Evolutionary conservation across 2,888 invertebrate species (phyloP), one percentile per base, ranked within the genome.

Genomic region (Papilio protenor): DNA sequence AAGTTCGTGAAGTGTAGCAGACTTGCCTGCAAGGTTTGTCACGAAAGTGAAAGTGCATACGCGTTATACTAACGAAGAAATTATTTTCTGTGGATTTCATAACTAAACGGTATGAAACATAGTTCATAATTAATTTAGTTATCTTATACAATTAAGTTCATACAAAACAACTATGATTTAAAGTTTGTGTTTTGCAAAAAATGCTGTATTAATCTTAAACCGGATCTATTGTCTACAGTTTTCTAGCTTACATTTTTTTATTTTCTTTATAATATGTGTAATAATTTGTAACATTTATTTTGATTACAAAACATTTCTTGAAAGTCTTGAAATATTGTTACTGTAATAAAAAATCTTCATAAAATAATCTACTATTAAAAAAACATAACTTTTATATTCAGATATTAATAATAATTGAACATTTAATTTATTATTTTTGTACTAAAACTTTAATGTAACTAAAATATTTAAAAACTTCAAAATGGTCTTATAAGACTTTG

Each of bases 31-130:
- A 16, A 52, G 61, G 73, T 23, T 78, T 59, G 45, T 57, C 23
- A 61, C 21, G 76, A 82, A 84, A 85, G 85, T 85, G 85, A 85
- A 85, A 85, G 85, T 84, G 80, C 74, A 80, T 80, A 82, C 82
- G 83, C 79, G 79, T 80, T 76, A 78, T 77, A 59, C 47, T 61
- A n/a, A 57, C 57, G 59, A 71, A 27, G 14, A 57, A 57, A 71
- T 16, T 73, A 18, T 66, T n/a, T 33, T 21, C 69, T 47, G 49
- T 10, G 52, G 40, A 73, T 73, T 73, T 57, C 66, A 55, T 55
- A 77, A 55, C 64, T 73, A 55, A 21, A 77, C 66, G 73, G 77
- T 77, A 77, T 69, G 66, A 69, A 69, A 69, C 5, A 45, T 18
- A 64, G 64, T 66, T 33, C n/a, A 10, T 33, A 12, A 10, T 69